phyloP scores from a whole-genome alignment of 1,140 invertebrate genomes.

The Subanguina moxae region DNA sequence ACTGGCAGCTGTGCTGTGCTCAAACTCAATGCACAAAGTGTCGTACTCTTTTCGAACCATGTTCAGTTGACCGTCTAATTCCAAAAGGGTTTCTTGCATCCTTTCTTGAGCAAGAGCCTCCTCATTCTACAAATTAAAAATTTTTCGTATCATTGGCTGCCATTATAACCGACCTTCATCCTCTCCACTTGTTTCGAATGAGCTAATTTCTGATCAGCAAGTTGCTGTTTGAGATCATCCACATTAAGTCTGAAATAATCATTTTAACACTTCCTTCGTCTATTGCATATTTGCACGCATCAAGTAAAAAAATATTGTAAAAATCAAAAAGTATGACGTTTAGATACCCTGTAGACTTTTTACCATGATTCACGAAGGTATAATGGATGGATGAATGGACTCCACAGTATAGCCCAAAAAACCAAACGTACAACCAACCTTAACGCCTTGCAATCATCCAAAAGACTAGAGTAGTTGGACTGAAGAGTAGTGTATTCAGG shows the following conservation, averaged over 20 bases:
- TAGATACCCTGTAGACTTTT: too few relatives aligned
- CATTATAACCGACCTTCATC: constrained; percentile 33
- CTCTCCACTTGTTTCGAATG: constrained; percentile 29
- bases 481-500: constrained; percentile 36
- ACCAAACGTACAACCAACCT: too few relatives aligned
- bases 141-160: too few relatives aligned
- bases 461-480: constrained; percentile 22
- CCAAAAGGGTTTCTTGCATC: constrained; percentile 38
- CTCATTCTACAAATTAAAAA: constrained; percentile 32
- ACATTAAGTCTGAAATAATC: constrained; percentile 22
- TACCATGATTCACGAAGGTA: too few relatives aligned
- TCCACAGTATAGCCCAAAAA: too few relatives aligned
- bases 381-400: too few relatives aligned
- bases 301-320: too few relatives aligned
- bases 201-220: constrained; percentile 15
- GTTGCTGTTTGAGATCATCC: constrained; percentile 33
- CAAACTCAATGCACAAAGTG: constrained; percentile 39
- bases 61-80: constrained; percentile 31
- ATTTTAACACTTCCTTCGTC: too few relatives aligned
- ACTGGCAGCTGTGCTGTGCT: constrained; percentile 30
- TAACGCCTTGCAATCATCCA: constrained; percentile 36
- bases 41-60: constrained; percentile 42
- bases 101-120: constrained; percentile 29
- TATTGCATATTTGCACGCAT: too few relatives aligned
- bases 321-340: too few relatives aligned